These are phyloP conservation scores for Rafetus swinhoei DNA, from an alignment of 2,113 vertebrate species.

Conservation along the genomic window DNA sequence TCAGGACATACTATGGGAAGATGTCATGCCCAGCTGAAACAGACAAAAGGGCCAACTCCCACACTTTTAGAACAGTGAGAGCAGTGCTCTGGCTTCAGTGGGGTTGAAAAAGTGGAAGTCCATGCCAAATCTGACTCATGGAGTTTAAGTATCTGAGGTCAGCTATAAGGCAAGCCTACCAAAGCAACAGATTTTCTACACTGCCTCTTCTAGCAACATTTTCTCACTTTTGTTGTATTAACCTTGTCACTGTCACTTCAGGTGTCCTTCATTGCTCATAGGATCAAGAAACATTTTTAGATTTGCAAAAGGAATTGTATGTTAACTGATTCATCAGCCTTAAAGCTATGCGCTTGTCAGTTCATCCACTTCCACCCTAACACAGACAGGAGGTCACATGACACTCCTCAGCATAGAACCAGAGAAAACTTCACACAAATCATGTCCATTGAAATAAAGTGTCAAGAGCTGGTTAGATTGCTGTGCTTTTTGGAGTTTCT, in stretches of 20 bases:
- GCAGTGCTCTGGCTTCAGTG: background rate
- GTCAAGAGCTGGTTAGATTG: background rate
- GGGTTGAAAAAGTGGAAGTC: background rate
- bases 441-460: fast-evolving
- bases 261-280: background rate
- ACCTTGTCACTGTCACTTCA: background rate
- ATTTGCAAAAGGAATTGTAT: background rate
- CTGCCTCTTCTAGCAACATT: background rate
- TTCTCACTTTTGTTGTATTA: background rate
- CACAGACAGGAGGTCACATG: background rate
- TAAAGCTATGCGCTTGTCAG: background rate
- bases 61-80: background rate
- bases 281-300: background rate
- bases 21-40: background rate
- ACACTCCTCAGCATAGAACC: background rate
- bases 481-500: background rate
- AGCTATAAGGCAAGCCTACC: background rate
- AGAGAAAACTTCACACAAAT: background rate
- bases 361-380: background rate
- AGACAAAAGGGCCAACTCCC: background rate
- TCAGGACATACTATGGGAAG: background rate
- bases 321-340: background rate
- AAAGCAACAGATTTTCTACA: background rate
- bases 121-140: background rate
- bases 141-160: background rate